These are phyloP conservation scores for Acridotheres tristis DNA, from an alignment of 2,797 vertebrate genomes.

Conservation along the genomic window DNA sequence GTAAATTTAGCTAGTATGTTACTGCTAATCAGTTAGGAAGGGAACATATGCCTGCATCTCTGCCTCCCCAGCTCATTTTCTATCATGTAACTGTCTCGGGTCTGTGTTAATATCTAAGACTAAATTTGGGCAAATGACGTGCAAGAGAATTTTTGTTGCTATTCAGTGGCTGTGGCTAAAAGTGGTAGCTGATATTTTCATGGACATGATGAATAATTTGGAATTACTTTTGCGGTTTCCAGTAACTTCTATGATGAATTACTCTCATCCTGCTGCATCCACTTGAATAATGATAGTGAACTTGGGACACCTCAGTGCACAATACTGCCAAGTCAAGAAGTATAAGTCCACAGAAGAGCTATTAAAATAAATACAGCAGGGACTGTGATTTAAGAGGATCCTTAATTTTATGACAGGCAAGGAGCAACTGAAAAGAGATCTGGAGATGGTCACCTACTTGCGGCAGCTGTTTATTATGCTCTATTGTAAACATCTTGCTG, in stretches of 20 bases:
- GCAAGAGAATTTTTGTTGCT: background rate
- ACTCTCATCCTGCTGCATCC: background rate
- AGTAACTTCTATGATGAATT: background rate
- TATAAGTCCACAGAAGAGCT: background rate
- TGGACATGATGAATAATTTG: background rate
- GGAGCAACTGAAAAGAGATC: background rate
- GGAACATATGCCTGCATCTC: background rate
- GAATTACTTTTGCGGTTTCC: background rate
- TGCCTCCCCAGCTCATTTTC: background rate
- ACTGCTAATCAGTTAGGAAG: background rate
- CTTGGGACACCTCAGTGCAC: background rate
- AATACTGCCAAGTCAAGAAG: background rate
- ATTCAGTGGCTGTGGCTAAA: background rate
- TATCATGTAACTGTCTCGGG: background rate
- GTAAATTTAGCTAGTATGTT: background rate
- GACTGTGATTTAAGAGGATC: background rate
- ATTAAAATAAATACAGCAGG: background rate
- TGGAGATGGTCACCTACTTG: background rate
- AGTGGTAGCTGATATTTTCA: background rate
- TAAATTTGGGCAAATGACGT: background rate
- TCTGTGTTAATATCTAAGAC: background rate
- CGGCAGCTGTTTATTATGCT: constrained; percentile 44
- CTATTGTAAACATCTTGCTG: background rate
- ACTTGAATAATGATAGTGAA: background rate
- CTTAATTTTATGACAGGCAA: background rate